Conservation (phyloP, 2,113 vertebrate genomes). For the Hippocampus guttulatus region DNA sequence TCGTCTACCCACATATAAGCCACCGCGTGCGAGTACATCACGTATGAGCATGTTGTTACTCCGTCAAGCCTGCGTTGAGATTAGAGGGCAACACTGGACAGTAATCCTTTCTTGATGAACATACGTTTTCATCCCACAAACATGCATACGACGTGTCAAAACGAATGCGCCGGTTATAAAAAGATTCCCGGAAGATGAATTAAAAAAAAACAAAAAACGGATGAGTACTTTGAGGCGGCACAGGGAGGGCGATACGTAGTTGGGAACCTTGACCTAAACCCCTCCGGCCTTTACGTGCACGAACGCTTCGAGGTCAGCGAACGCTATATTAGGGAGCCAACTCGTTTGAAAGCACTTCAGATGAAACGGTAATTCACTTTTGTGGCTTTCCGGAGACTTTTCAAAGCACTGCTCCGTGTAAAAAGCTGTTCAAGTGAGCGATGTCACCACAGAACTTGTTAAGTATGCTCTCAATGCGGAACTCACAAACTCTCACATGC, state of each 20-base stretch:
- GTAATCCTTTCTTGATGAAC: conserved; percentile 55
- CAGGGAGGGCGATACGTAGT: not conserved
- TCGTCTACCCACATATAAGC: conserved; percentile 7
- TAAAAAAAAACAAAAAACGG: no score
- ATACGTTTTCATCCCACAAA: conserved; percentile 49
- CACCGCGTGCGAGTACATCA: conserved; percentile 9
- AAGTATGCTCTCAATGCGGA: conserved; percentile 18
- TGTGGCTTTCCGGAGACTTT: conserved; percentile 27
- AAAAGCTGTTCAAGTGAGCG: conserved; percentile 31
- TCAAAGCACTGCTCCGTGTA: conserved; percentile 3
- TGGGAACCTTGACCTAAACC: not conserved
- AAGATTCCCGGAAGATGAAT: not conserved
- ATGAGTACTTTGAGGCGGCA: conserved; percentile 10
- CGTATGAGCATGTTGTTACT: conserved; percentile 35
- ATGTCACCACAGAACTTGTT: conserved; percentile 34
- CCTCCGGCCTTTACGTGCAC: not conserved
- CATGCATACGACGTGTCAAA: not conserved
- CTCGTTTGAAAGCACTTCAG: conserved; percentile 38
- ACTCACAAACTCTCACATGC: not conserved
- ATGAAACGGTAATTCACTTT: conserved; percentile 44
- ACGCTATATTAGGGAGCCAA: conserved; percentile 48
- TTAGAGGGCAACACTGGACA: conserved; percentile 39
- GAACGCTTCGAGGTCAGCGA: conserved; percentile 19
- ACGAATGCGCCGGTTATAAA: not conserved
- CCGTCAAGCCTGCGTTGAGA: conserved; percentile 28